Percentiles rank a stretch among this genome's conserved stretches.
Evolutionary conservation across 2,797 vertebrate genomes (phyloP).

Genomic region (Protonibea diacanthus): DNA sequence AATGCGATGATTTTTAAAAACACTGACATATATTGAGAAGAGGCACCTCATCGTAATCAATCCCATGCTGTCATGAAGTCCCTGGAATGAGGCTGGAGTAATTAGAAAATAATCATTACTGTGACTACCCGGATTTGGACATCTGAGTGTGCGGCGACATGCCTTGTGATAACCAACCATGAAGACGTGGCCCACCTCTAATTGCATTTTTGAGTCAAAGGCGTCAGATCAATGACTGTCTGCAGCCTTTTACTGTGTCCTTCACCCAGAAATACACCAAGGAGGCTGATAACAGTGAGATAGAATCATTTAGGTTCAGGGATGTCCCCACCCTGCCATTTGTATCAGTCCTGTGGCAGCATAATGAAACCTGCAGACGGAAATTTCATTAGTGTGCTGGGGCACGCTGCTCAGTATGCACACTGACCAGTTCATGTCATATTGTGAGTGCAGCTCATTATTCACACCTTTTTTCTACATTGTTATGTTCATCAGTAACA

Average conservation of each 20-base stretch:
- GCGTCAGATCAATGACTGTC: slow-evolving; percentile 73
- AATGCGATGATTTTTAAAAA: slow-evolving; percentile 9
- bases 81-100: slow-evolving; percentile 42
- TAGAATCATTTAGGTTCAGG: slow-evolving; percentile 66
- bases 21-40: slow-evolving; percentile 16
- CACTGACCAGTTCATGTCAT: slow-evolving; percentile 41
- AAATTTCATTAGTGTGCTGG: slow-evolving; percentile 57
- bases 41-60: slow-evolving; percentile 25
- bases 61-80: slow-evolving; percentile 46
- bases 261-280: slow-evolving; percentile 64
- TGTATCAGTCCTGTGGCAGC: slow-evolving; percentile 54
- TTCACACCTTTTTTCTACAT: slow-evolving; percentile 34
- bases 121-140: slow-evolving; percentile 52
- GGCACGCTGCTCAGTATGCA: slow-evolving; percentile 37
- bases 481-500: slow-evolving; percentile 5
- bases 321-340: slow-evolving; percentile 63
- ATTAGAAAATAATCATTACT: slow-evolving; percentile 68
- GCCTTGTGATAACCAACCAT: slow-evolving; percentile 72
- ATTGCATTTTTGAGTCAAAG: slow-evolving; percentile 79
- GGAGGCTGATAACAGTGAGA: slow-evolving; percentile 67
- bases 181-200: slow-evolving; percentile 63
- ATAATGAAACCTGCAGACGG: slow-evolving; percentile 53
- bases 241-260: slow-evolving; percentile 67
- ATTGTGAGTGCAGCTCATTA: slow-evolving; percentile 42
- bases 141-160: slow-evolving; percentile 46